Base-by-base conservation (phyloP, 2,888 invertebrate species). In the Andrena chrysosceles region DNA sequence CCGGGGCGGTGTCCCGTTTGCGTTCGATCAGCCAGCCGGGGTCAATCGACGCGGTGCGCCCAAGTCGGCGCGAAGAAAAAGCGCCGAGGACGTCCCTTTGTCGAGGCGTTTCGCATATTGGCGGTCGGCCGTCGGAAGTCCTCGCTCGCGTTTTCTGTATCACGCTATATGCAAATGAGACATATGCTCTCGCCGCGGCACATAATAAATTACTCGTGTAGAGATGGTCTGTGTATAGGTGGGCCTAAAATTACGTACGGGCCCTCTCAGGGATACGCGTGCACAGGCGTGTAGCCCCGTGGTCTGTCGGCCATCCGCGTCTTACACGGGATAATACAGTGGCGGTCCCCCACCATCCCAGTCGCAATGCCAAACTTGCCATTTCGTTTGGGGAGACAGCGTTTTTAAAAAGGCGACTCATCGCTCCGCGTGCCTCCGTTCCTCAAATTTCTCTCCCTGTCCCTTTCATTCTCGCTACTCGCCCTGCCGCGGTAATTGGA, bases 81-180 rank as follows among this genome's bases (percentile, higher is more conserved):
- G n/a, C 66, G 20, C 16, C 13, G 31, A 68, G 56, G 63, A 67
- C 42, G 67, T 54, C 23, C 66, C 84, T 89, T 88, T 85, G 85
- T 87, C 69, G 84, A 85, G 70, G 77, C 67, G 85, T 85, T 87
- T 87, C 85, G 71, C 81, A 71, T 82, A 89, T 87, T 75, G 87
- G 78, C 79, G 69, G 33, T 23, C 64, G 70, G 76, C 85, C 86
- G 85, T 90, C 87, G 90, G 87, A 90, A 90, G 86, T 86, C 84
- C 75, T 35, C 77, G 67, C 54, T 76, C 71, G 81, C 71, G 79
- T 89, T 88, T 87, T 85, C 83, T 83, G 85, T 90, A 91, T 90
- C 92, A 92, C 91, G 91, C 92, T 89, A 91, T 90, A 91, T 91
- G 91, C 91, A 91, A 91, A 91, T 92, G 88, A 87, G 90, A 91